These are phyloP conservation scores for Ornithorhynchus anatinus DNA, from an alignment of 2,113 vertebrate genomes.

Conservation along the genomic window DNA sequence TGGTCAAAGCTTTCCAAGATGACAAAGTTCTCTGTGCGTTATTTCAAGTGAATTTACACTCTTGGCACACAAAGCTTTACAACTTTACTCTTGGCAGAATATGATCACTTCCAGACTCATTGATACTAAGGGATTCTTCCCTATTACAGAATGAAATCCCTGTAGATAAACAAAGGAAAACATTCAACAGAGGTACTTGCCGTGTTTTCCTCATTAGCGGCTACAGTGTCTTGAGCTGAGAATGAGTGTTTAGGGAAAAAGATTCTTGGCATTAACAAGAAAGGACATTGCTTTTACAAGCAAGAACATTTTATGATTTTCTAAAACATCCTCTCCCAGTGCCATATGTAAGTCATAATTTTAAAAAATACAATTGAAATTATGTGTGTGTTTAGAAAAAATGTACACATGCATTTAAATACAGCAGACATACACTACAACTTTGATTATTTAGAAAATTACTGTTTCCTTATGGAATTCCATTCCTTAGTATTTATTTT, in stretches of 20 bases:
- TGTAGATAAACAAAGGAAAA: constrained; percentile 70
- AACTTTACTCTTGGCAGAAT: constrained; percentile 71
- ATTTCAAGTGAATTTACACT: constrained; percentile 70
- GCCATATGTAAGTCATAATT: constrained; percentile 66
- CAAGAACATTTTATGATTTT: constrained; percentile 61
- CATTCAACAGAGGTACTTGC: constrained; percentile 60
- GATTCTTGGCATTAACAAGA: constrained; percentile 68
- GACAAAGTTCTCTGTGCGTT: constrained; percentile 59
- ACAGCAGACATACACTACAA: constrained; percentile 54
- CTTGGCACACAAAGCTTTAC: constrained; percentile 60
- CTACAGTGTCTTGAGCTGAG: constrained; percentile 63
- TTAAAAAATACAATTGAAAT: constrained; percentile 57
- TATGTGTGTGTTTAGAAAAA: constrained; percentile 51
- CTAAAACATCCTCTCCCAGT: constrained; percentile 64
- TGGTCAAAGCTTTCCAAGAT: constrained; percentile 55
- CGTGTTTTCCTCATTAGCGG: constrained; percentile 70
- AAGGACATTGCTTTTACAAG: constrained; percentile 71
- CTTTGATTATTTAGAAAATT: constrained; percentile 36
- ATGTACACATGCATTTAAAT: constrained; percentile 54
- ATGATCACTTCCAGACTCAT: constrained; percentile 63
- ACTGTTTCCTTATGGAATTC: constrained; percentile 21
- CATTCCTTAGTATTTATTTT: constrained; percentile 23
- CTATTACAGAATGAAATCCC: constrained; percentile 60
- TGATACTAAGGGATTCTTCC: constrained; percentile 64
- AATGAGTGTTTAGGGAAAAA: constrained; percentile 67